These are phyloP conservation scores for Melanotus villosus DNA, from an alignment of 2,888 invertebrate species.

Conservation along the genomic window DNA sequence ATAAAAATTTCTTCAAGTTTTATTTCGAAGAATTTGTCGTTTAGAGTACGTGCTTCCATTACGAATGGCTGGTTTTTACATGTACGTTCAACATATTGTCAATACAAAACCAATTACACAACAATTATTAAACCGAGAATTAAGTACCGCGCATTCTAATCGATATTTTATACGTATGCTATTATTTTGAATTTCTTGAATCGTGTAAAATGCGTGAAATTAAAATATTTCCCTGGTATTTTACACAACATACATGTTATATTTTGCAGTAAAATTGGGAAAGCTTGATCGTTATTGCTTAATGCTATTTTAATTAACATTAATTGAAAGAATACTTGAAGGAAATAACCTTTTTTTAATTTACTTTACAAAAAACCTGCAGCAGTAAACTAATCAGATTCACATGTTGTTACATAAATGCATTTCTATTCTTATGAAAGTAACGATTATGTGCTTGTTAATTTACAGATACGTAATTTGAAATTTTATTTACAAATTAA, in stretches of 20 bases:
- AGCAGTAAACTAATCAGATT: too few species aligned
- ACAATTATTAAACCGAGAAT: conserved; percentile 22
- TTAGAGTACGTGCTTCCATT: conserved; percentile 27
- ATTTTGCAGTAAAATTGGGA: too few species aligned
- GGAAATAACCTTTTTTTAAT: too few species aligned
- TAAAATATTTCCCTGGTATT: conserved; percentile 18
- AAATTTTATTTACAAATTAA: too few species aligned
- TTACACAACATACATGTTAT: not conserved
- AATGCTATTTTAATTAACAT: too few species aligned
- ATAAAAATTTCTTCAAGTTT: conserved; percentile 24
- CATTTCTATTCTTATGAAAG: too few species aligned
- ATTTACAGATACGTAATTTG: too few species aligned
- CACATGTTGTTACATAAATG: too few species aligned
- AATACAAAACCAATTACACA: conserved; percentile 30
- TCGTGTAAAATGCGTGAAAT: conserved; percentile 18
- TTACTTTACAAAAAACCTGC: too few species aligned
- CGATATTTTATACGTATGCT: conserved; percentile 15
- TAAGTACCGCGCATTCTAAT: conserved; percentile 30
- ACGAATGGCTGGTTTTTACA: conserved; percentile 15
- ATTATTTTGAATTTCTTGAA: conserved; percentile 26
- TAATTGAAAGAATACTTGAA: too few species aligned
- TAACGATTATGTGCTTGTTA: too few species aligned
- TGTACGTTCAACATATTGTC: conserved; percentile 26
- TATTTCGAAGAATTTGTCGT: conserved; percentile 30
- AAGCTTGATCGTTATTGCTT: too few species aligned